phyloP scores from a whole-genome alignment of 2,888 invertebrate species.

The Ichneumon xanthorius region DNA sequence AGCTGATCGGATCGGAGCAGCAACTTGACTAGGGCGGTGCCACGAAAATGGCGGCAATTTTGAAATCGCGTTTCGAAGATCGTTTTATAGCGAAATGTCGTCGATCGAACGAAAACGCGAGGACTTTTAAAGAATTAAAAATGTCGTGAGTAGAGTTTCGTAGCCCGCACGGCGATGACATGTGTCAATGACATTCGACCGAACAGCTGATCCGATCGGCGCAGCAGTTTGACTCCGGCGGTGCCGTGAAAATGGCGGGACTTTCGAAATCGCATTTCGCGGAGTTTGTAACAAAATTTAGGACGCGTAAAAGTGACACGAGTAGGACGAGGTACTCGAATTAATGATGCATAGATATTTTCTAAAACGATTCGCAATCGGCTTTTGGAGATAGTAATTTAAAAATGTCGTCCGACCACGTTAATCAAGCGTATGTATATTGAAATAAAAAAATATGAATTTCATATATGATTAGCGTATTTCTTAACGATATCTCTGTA shows the following conservation, averaged over 20 bases:
- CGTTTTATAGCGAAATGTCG: constrained; percentile 16
- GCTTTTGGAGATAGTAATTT: not conserved
- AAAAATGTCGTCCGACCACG: not conserved
- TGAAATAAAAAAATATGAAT: constrained; percentile 55
- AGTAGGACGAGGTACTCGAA: not conserved
- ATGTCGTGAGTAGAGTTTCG: constrained; percentile 30
- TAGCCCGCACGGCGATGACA: not conserved
- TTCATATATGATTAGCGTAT: constrained; percentile 84
- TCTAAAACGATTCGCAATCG: not conserved
- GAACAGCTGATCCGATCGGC: constrained; percentile 38
- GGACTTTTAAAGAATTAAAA: constrained; percentile 2
- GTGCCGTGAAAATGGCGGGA: not conserved
- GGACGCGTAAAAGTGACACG: not conserved
- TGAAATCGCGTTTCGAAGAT: not conserved
- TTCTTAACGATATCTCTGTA: constrained; percentile 89
- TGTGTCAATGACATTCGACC: constrained; percentile 42
- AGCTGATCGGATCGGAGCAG: constrained; percentile 30
- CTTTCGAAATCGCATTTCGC: not conserved
- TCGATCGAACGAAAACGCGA: not conserved
- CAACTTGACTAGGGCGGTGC: not conserved
- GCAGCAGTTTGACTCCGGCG: not conserved
- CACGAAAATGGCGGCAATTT: constrained; percentile 20
- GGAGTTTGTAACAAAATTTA: not conserved
- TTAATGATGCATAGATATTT: not conserved
- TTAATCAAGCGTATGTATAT: not conserved